Evolutionary conservation across 1,140 invertebrate genomes (phyloP), one percentile per base, ranked within the genome.

Genomic region (Tenebrio molitor): DNA sequence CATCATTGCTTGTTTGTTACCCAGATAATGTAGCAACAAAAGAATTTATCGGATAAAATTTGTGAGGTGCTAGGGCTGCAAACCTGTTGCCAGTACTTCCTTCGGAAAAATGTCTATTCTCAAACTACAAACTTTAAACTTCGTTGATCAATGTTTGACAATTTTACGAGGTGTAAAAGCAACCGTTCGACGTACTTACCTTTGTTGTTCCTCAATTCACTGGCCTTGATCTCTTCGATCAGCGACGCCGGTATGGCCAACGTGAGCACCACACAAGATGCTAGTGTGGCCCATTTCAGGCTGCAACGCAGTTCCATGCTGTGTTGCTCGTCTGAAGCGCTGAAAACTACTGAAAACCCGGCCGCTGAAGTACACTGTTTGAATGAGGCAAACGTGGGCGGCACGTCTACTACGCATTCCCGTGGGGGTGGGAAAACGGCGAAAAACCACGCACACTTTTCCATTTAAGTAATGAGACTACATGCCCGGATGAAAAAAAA

Each of bases 171-270:
- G 25, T 8, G 1, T 6, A n/a, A 6, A 29, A 64, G 17, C n/a
- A n/a, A 64, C 29, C 12, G 39, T 25, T 16, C 10, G 19, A 14
- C 17, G 4, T 10, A 29, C 50, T 73, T 66, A 81, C 79, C 79
- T 74, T 81, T 81, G 39, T 76, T 80, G 21, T 74, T 75, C 33
- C 72, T 67, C 34, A 79, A 41, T 19, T 81, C 79, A 41, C 73
- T 77, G n/a, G 75, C 69, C 50, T 79, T 78, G 44, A 81, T 75
- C 41, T 81, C 78, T 34, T 81, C 77, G 0, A 81, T 71, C 34
- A 81, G 46, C 7, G 79, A 79, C 0, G 79, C 74, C 0, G 79
- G 79, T 4, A 81, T 71, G 7, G 76, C 78, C 5, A 69, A 17
- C 8, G 71, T 16, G 1, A 68, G 14, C 33, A 42, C 72, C 6